Evolutionary conservation across 2,888 invertebrate genomes (phyloP), one percentile per base, ranked within the genome.

Genomic region (Aporophyla nigra): DNA sequence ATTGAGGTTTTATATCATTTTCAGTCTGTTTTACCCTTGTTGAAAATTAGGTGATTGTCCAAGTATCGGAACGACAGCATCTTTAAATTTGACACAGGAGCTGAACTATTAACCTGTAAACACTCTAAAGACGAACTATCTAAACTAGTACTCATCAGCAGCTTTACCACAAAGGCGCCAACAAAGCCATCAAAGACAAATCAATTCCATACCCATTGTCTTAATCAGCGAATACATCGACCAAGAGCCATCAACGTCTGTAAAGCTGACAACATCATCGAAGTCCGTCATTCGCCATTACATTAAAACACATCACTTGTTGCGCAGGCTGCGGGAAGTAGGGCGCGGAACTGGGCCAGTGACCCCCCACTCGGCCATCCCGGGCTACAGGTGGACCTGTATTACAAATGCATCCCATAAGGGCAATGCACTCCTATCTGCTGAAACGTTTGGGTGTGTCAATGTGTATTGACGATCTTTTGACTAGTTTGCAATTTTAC

Each of bases 301-400:
- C 74, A 87, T 84, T 86, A 86, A 75, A 71, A 75, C n/a, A 76
- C 61, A 59, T 89, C 86, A 94, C 94, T 92, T 94, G 94, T 94
- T 94, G 94, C 93, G 83, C 88, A 70, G 65, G 66, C 76, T 62
- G 78, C 59, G 85, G 63, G 85, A 92, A 92, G 77, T 93, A 90
- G 93, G 93, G 74, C 94, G 87, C 88, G 87, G 71, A 93, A 92
- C 76, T 91, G 89, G 92, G 94, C 89, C 93, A 88, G 77, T 88
- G 92, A 92, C 93, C 93, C 85, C 86, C 80, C 83, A 89, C 90
- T 86, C 85, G 87, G 84, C 87, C 88, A 83, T 84, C 82, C 88
- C 84, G 80, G 87, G 87, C 86, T 84, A 87, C 83, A 87, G 88
- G 86, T 87, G 84, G 85, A 87, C 85, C 65, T 75, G 82, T 72